Evolutionary conservation across 2,888 invertebrate genomes (phyloP).

Genomic region (Tribolium freemani): DNA sequence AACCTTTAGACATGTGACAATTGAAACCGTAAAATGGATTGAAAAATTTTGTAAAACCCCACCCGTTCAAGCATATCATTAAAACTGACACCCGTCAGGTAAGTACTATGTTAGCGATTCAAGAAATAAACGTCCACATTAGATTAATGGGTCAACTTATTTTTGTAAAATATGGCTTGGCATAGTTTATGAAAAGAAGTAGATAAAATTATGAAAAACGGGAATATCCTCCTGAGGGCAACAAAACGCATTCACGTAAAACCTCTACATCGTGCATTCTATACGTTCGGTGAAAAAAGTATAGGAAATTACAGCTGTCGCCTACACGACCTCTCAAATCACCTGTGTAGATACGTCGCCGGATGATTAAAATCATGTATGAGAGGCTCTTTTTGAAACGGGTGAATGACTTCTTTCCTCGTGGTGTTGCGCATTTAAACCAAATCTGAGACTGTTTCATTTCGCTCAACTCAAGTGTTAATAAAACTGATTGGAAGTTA

Average conservation of each 20-base stretch:
- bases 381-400: conserved; percentile 16
- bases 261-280: conserved; percentile 13
- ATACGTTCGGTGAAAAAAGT: conserved; percentile 19
- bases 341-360: conserved; percentile 22
- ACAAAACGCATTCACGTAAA: conserved; percentile 24
- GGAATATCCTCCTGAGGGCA: conserved; percentile 22
- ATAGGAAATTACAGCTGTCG: conserved; percentile 29
- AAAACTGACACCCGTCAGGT: background rate
- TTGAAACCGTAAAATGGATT: conserved; percentile 2
- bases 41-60: conserved; percentile 8
- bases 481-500: background rate
- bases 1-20: conserved; percentile 19
- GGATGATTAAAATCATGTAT: conserved; percentile 29
- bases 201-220: conserved; percentile 34
- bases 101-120: background rate
- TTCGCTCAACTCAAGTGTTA: background rate
- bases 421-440: conserved; percentile 23
- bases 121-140: background rate
- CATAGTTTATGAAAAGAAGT: conserved; percentile 28
- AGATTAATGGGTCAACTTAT: conserved; percentile 24
- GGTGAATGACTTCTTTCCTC: background rate
- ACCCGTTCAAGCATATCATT: background rate
- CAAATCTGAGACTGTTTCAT: background rate
- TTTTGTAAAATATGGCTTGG: conserved; percentile 10
- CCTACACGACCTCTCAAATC: conserved; percentile 30